A percentile compares a stretch with the other conserved stretches of the same genome.
Evolutionary conservation across 1,140 invertebrate genomes (phyloP).

Genomic region (Drosophila tropicalis): DNA sequence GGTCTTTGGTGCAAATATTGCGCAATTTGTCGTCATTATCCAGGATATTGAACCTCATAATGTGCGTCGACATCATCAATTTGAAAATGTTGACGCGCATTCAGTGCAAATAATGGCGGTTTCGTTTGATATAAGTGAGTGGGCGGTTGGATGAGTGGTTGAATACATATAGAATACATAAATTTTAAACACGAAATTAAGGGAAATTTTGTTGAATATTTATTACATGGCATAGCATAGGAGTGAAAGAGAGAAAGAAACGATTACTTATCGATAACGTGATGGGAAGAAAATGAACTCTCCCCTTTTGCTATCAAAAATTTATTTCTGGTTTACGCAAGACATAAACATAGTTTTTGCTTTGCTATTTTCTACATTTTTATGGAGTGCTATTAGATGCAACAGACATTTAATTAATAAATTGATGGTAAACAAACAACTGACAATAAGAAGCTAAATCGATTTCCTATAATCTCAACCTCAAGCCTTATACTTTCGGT

Average conservation of each 20-base stretch:
- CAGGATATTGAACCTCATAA: slow-evolving; percentile 80
- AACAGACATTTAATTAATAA: no score
- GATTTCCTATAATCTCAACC: no score
- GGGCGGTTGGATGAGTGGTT: neutral
- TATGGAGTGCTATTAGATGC: no score
- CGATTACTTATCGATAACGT: slow-evolving; percentile 3
- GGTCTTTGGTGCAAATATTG: slow-evolving; percentile 68
- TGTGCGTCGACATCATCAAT: slow-evolving; percentile 77
- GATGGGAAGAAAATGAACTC: neutral
- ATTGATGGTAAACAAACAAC: no score
- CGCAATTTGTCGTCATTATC: slow-evolving; percentile 81
- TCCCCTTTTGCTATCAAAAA: no score
- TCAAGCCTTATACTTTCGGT: neutral
- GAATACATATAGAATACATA: slow-evolving; percentile 6
- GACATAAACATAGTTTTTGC: no score
- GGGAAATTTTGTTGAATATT: slow-evolving; percentile 4
- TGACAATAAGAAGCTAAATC: no score
- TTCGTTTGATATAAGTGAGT: neutral
- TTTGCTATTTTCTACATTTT: no score
- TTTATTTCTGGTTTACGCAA: no score
- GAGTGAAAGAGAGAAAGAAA: neutral
- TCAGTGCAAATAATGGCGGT: slow-evolving; percentile 1
- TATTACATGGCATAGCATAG: neutral
- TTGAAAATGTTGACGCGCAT: slow-evolving; percentile 65
- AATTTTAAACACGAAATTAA: slow-evolving; percentile 10